phyloP scores from a whole-genome alignment of 2,113 vertebrate species.

The Lagenorhynchus albirostris region DNA sequence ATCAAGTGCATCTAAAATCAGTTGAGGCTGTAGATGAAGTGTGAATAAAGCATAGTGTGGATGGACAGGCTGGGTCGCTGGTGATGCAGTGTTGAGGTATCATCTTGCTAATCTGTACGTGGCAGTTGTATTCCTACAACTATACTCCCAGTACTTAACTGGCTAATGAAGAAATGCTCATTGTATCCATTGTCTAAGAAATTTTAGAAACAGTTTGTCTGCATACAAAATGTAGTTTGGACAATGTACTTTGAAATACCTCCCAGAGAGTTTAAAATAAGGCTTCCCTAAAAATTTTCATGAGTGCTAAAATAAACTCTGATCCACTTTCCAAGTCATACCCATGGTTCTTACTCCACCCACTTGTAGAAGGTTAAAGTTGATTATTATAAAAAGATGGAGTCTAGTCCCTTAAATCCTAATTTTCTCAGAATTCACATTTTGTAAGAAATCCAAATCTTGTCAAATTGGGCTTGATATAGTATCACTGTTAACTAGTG shows the following conservation, averaged over 20 bases:
- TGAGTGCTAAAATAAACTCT: neutral
- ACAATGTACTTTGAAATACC: neutral
- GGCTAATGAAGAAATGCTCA: neutral
- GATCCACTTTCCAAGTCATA: neutral
- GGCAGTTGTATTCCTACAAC: neutral
- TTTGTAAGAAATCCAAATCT: neutral
- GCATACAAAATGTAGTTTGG: neutral
- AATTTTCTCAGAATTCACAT: neutral
- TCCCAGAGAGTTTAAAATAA: neutral
- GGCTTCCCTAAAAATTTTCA: neutral
- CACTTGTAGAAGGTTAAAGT: neutral
- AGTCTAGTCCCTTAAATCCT: neutral
- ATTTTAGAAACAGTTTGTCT: neutral
- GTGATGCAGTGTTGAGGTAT: neutral
- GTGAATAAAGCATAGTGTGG: neutral
- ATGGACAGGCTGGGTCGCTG: neutral
- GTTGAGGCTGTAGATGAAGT: neutral
- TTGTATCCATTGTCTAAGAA: neutral
- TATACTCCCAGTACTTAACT: neutral
- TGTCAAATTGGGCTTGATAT: neutral
- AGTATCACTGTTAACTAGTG: neutral
- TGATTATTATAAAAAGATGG: neutral
- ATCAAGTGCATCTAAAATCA: neutral
- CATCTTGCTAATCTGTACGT: neutral
- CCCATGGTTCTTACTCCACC: neutral